Evolutionary conservation across 2,113 vertebrate genomes (phyloP).

Genomic region (Scophthalmus maximus): DNA sequence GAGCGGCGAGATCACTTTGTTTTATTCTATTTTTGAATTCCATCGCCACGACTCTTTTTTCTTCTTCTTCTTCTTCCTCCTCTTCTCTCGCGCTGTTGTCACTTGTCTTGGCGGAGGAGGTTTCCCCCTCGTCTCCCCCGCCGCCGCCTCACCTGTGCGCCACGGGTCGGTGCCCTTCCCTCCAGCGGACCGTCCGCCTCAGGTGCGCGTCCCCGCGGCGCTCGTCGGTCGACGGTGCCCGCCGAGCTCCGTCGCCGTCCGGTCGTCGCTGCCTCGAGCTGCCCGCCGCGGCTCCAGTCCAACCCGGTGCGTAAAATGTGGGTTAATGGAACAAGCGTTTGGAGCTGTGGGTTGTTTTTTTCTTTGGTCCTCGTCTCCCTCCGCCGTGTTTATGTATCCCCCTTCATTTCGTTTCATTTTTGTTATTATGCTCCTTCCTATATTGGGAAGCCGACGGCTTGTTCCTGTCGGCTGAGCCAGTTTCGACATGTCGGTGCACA

Average conservation of each 20-base stretch:
- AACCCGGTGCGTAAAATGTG: slow-evolving; percentile 59
- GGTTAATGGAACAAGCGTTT: slow-evolving; percentile 67
- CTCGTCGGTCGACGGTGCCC: too few species aligned
- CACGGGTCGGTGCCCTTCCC: slow-evolving; percentile 28
- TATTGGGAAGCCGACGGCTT: slow-evolving; percentile 1
- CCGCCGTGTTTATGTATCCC: background rate
- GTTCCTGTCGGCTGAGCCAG: slow-evolving; percentile 36
- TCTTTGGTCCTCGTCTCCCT: background rate
- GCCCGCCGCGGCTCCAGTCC: background rate
- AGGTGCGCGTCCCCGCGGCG: slow-evolving; percentile 4
- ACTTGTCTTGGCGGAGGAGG: too few species aligned
- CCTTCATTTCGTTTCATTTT: background rate
- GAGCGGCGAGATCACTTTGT: slow-evolving; percentile 33
- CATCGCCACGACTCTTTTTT: background rate
- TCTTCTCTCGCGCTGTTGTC: too few species aligned
- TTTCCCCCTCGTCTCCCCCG: too few species aligned
- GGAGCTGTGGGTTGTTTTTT: slow-evolving; percentile 32
- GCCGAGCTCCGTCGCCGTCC: too few species aligned
- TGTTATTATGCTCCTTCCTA: background rate
- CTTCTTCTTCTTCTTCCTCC: too few species aligned
- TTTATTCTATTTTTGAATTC: too few species aligned
- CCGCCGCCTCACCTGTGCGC: slow-evolving; percentile 64
- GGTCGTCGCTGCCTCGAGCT: too few species aligned
- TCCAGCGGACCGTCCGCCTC: slow-evolving; percentile 12
- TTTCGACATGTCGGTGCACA: slow-evolving; percentile 55